Base-by-base conservation (phyloP, 2,113 vertebrate genomes). In the Casuarius casuarius region DNA sequence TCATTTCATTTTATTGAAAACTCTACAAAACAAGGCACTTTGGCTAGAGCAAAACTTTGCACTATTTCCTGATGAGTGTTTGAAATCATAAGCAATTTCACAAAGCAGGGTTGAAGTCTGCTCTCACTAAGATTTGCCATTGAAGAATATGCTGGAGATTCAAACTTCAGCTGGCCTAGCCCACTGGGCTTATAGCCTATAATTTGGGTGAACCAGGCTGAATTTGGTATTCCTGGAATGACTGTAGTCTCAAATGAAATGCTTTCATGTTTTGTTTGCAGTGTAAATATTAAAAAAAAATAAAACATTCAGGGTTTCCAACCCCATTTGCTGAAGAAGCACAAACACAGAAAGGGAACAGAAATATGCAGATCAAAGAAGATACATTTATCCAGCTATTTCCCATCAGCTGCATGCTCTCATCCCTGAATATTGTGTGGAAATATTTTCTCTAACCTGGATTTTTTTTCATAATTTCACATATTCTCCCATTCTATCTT, bases 251-350 rank as follows among this genome's bases (percentile, higher is more conserved):
- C 68, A 79, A 85, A 73, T 3, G 3, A 76, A 94, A 71, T 48
- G 71, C 77, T 96, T 95, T 96, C 71, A 94, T 95, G 67, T 91
- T 74, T 6, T 89, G 54, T 95, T 94, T 96, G 67, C 54, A 74
- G 54, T 73, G 67, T 71, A 87, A 96, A 94, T 96, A 92, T 68
- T 71, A 10, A 81, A 62, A 81, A 20, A 54, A 68, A 35, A 22
- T 4, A 72, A 92, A 84, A 61, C 5, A 54, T 73, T 46, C 72
- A 48, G 51, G 59, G 35, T 74, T 90, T 63, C 54, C 51, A 82
- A 51, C 7, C 12, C 6, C n/a, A 8, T 63, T 85, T 92, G 26
- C 63, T 90, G 82, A 86, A 93, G 75, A 90, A 88, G 63, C 35
- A 85, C 79, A 93, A 93, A 73, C 78, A 95, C 54, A 76, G 49